Base-by-base conservation (phyloP, 2,888 invertebrate species). In the Agonopterix arenella region DNA sequence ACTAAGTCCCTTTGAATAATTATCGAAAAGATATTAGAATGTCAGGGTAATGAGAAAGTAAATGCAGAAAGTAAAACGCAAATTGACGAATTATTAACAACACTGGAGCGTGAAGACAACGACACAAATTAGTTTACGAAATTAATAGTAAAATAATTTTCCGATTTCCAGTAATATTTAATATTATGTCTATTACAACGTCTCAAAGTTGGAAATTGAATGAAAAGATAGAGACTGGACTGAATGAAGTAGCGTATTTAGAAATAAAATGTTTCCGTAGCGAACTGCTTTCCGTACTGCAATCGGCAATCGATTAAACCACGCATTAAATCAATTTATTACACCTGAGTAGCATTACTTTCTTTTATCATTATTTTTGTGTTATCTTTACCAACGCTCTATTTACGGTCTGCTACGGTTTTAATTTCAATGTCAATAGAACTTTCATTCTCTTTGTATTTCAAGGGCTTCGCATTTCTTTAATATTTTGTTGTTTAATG, bases 321-420 rank as follows among this genome's bases (percentile, higher is more conserved):
- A 49, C 44, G 49, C 52, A 42, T 74, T 62, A 79, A 82, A 84
- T 82, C 80, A 69, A 79, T 80, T 74, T 53, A 70, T 62, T 60
- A 63, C 65, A 67, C 64, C 54, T 64, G 60, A 55, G 55, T 55
- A 53, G 50, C 51, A 58, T 62, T 48, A 70, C 68, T 71, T 73
- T 70, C 73, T 68, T 75, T 63, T 51, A 58, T 54, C 49, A 52
- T 64, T 56, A 60, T 54, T 59, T 59, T 66, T 62, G 66, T 66
- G 62, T 57, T n/a, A 51, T 61, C 53, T 28, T 66, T 72, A 63
- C 53, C 53, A 51, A 53, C 66, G 80, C 72, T 77, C 81, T 66
- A 64, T 59, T 82, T 80, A 56, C 54, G 66, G 70, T 70, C 57
- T 68, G 63, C 67, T 59, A 57, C 73, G 67, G 51, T 58, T 49